Evolutionary conservation across 2,113 vertebrate genomes (phyloP).

Genomic region (Macrotis lagotis): DNA sequence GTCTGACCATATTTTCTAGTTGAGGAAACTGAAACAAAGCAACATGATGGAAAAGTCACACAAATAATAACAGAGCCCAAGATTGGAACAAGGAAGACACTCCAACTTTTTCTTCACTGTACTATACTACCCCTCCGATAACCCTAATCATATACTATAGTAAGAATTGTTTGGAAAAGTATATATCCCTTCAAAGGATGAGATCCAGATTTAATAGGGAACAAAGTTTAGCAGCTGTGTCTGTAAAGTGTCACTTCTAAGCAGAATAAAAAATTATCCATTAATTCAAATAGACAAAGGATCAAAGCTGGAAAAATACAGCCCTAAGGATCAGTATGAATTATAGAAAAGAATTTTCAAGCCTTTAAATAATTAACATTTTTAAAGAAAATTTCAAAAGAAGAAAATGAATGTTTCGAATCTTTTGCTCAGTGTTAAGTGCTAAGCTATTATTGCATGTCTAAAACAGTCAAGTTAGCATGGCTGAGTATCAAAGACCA

Average conservation of each 20-base stretch:
- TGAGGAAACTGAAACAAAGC: not conserved
- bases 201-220: slow-evolving; percentile 7
- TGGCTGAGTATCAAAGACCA: slow-evolving; percentile 37
- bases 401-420: slow-evolving; percentile 56
- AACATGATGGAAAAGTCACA: not conserved
- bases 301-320: slow-evolving; percentile 47
- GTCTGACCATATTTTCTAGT: not conserved
- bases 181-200: not conserved
- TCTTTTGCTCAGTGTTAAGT: slow-evolving; percentile 42
- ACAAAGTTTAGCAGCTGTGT: not conserved
- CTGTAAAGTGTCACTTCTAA: slow-evolving; percentile 4
- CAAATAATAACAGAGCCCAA: not conserved
- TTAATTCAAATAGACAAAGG: slow-evolving; percentile 38
- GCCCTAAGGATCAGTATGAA: slow-evolving; percentile 17
- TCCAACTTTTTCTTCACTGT: not conserved
- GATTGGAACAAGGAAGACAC: not conserved
- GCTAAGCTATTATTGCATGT: slow-evolving; percentile 45
- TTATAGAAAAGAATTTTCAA: slow-evolving; percentile 26
- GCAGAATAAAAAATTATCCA: slow-evolving; percentile 27
- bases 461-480: slow-evolving; percentile 53
- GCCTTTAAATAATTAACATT: slow-evolving; percentile 62
- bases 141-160: not conserved
- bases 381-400: slow-evolving; percentile 46
- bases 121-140: not conserved
- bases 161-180: not conserved